Conservation (phyloP, 2,888 invertebrate genomes). For the Eupeodes latifasciatus region DNA sequence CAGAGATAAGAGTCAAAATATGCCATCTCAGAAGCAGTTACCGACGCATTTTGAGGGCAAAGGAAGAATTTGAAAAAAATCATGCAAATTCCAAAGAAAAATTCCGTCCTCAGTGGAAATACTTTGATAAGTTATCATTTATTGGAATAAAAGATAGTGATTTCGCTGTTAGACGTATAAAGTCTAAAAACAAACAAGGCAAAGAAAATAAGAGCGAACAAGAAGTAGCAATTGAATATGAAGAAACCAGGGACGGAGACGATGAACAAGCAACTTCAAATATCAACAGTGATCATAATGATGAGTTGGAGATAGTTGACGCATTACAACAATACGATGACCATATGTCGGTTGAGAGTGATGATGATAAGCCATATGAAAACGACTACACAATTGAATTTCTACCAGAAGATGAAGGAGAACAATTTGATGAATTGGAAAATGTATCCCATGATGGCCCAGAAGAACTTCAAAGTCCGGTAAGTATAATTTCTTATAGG, state of each 20-base stretch:
- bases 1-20: slow-evolving; percentile 42
- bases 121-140: slow-evolving; percentile 60
- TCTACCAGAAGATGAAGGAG: neutral
- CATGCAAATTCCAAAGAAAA: slow-evolving; percentile 51
- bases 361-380: neutral
- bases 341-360: neutral
- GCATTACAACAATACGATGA: slow-evolving; percentile 20
- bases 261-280: slow-evolving; percentile 6
- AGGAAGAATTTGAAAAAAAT: slow-evolving; percentile 51
- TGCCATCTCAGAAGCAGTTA: slow-evolving; percentile 49
- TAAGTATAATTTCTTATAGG: neutral
- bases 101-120: slow-evolving; percentile 56
- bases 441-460: neutral
- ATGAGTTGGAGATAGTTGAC: neutral
- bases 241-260: neutral
- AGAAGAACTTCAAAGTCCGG: neutral
- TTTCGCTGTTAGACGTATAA: slow-evolving; percentile 30
- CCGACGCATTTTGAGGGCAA: slow-evolving; percentile 40
- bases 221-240: neutral
- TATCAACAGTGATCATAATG: neutral
- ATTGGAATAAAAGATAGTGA: slow-evolving; percentile 56
- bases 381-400: neutral
- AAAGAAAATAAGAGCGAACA: neutral
- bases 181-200: neutral
- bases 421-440: neutral